Evolutionary conservation across 2,113 vertebrate species (phyloP), one percentile per base, ranked within the genome.

Genomic region (Hydropotes inermis): DNA sequence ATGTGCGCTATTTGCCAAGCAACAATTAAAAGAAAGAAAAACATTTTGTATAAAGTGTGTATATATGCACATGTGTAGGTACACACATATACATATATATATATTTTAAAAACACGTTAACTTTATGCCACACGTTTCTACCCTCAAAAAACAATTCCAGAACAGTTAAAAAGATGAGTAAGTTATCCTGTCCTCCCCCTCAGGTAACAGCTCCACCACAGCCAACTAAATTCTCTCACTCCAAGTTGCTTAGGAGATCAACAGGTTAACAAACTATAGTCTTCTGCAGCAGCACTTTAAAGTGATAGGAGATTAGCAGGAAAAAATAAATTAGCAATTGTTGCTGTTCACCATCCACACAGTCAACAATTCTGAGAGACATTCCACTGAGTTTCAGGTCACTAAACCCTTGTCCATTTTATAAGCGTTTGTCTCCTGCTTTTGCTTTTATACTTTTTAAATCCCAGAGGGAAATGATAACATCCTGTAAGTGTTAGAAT

Each of bases 311-410:
- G 43, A 57, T 4, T 15, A 54, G 52, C 30, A 95, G 64, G 82
- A 84, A 92, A 96, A 28, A 28, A 19, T 30, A 84, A 36, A 45
- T 70, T 33, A 58, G 33, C 67, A 89, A 83, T 5, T 78, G 33
- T 70, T 47, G 39, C 6, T 89, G 89, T 92, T 92, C 87, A 85
- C 86, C 81, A 60, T 79, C 52, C 86, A 67, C 39, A 79, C 58
- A 52, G 70, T 96, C 88, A 93, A 98, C 78, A 97, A 93, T 89
- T 97, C 94, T 89, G 55, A 95, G 95, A 92, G 96, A 97, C 89
- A 89, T 60, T 45, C 64, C 86, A 3, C 50, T 23, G 50, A 82
- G 36, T 76, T 94, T 94, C 67, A 70, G 94, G 89, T 87, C 92
- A 96, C 92, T 89, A 91, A 94, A 76, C 45, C 27, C 84, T 43